These are phyloP conservation scores for Erpetoichthys calabaricus DNA, from an alignment of 2,797 vertebrate species.

Conservation along the genomic window DNA sequence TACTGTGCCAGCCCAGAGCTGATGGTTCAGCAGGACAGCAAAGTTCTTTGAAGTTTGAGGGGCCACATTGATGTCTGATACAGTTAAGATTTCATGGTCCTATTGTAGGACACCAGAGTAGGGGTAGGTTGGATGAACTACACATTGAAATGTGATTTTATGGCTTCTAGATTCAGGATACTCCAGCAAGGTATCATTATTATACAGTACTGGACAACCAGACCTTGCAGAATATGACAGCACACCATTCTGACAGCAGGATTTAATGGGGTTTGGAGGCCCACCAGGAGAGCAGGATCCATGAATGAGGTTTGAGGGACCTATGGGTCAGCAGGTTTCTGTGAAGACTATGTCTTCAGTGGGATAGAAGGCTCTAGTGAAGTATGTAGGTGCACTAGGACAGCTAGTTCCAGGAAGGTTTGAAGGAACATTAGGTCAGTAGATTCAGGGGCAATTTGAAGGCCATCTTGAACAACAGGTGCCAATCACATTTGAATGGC, in stretches of 20 bases:
- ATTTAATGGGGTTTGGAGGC: conserved; percentile 42
- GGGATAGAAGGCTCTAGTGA: too few relatives aligned
- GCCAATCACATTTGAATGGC: too few relatives aligned
- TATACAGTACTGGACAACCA: not conserved
- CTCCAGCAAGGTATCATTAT: conserved; percentile 28
- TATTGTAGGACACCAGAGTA: conserved; percentile 22
- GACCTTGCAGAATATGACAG: conserved; percentile 58
- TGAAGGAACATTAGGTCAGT: too few relatives aligned
- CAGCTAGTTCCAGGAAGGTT: too few relatives aligned
- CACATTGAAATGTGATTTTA: conserved; percentile 47
- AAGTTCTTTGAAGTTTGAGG: conserved; percentile 57
- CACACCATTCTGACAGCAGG: conserved; percentile 38
- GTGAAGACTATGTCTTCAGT: too few relatives aligned
- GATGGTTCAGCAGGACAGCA: conserved; percentile 52
- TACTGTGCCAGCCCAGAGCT: conserved; percentile 41
- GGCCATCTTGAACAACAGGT: too few relatives aligned
- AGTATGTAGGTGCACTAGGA: too few relatives aligned
- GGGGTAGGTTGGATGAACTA: conserved; percentile 41
- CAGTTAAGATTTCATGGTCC: conserved; percentile 49
- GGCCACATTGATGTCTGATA: conserved; percentile 53
- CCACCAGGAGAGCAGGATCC: conserved; percentile 51
- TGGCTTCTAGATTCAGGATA: conserved; percentile 45
- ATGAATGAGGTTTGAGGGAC: conserved; percentile 60
- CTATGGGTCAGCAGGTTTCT: conserved; percentile 38
- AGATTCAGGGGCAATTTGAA: too few relatives aligned